These are phyloP conservation scores for Ovis canadensis DNA, from an alignment of 2,113 vertebrate species.

Conservation along the genomic window DNA sequence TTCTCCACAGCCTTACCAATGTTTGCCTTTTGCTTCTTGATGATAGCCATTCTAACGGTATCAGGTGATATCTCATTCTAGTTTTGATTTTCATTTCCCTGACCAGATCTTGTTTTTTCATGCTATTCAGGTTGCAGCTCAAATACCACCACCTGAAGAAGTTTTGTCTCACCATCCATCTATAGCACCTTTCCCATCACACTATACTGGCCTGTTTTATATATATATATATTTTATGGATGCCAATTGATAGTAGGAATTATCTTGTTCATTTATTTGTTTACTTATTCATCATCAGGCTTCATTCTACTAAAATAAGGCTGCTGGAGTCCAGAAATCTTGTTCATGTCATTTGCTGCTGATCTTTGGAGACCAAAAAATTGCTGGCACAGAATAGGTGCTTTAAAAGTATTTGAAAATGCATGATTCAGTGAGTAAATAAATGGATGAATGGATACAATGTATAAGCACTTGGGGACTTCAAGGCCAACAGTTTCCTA, in stretches of 20 bases:
- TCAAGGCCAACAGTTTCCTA: neutral
- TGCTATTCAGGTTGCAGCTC: neutral
- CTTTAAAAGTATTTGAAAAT: neutral
- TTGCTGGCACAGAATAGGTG: neutral
- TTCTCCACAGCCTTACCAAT: neutral
- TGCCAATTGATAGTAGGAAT: neutral
- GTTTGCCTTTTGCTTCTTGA: neutral
- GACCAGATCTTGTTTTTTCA: neutral
- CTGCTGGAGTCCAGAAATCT: neutral
- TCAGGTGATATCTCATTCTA: neutral
- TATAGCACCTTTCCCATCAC: neutral
- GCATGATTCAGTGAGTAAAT: neutral
- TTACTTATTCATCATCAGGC: neutral
- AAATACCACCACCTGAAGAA: neutral
- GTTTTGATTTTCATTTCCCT: neutral
- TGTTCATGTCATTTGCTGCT: neutral
- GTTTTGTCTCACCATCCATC: neutral
- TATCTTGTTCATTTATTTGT: neutral
- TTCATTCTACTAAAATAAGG: neutral
- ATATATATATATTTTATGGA: neutral
- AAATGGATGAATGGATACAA: neutral
- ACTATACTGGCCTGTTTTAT: neutral
- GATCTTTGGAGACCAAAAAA: neutral
- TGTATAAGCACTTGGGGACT: neutral
- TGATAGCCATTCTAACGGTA: neutral